Evolutionary conservation across 2,888 invertebrate genomes (phyloP), one percentile per base, ranked within the genome.

Genomic region (Diarsia rubi): DNA sequence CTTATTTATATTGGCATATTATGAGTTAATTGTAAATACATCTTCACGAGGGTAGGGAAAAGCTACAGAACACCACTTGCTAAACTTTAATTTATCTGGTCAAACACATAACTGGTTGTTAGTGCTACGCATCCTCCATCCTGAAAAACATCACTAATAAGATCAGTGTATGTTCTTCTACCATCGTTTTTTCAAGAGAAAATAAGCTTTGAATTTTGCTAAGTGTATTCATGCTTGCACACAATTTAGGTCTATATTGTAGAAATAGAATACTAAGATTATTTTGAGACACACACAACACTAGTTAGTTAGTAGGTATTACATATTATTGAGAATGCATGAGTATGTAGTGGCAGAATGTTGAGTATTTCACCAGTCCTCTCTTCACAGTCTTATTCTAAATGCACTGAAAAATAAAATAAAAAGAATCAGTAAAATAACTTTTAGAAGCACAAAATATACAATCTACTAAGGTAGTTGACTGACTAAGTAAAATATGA

Each of bases 351-450:
- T 60, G 69, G 71, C 45, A 71, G 49, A 49, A 31, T 70, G 65
- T 78, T 69, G 77, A 75, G 64, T 80, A 80, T 80, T 71, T 19
- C 31, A 31, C 19, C 44, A 11, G 57, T 73, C 69, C 62, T 60
- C 59, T n/a, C 69, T 81, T 97, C 91, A 97, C 85, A 97, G 92
- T 85, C 97, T 94, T 92, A 97, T 97, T 83, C 97, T 94, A 91
- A 97, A 97, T 73, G 97, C 95, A 87, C 97, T 97, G 95, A 86
- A 97, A 97, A 83, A 88, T 82, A 88, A 87, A 88, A 84, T 73
- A 78, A 63, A 64, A 52, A 49, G 42, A 72, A 65, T 77, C 52
- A 76, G 31, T 31, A 16, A 14, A 19, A 57, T 1, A 8, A 27
- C 19, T 27, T 54, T n/a, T n/a, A n/a, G n/a, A n/a, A 54, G 54